Evolutionary conservation across 2,888 invertebrate species (phyloP), one percentile per base, ranked within the genome.

Genomic region (Ceraclea dissimilis): DNA sequence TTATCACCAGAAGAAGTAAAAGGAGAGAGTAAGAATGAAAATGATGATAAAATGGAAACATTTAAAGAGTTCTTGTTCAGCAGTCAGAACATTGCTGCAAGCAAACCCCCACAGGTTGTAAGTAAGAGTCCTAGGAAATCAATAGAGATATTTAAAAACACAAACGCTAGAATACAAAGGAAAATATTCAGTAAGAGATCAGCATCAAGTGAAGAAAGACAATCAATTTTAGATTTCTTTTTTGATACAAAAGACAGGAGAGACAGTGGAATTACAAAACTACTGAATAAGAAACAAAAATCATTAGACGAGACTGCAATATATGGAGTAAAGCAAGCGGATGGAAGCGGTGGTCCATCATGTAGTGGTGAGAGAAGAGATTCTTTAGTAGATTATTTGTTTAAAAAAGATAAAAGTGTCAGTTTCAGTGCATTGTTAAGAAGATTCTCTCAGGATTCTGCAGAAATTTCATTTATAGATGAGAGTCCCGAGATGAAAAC

Each of bases 141-240:
- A 1, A 10, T 46, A 1, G 60, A 60, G 22, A 20, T 51, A 18
- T 39, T 51, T 10, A 61, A 57, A 51, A 61, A 56, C 31, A 51
- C 52, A 6, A 48, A 34, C 8, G 51, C 54, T 10, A 59, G 59
- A 48, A 58, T 62, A 19, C 60, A 58, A 22, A 57, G 60, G 20
- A 62, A 60, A 31, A 26, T 58, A 11, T 62, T 62, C 51, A 60
- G 55, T 44, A 62, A 58, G 52, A 49, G 56, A 39, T 60, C 62
- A 1, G 54, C 58, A 1, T 60, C 54, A n/a, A 71, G 71, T 46
- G 75, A 76, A 18, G 75, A 69, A 57, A 77, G 76, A 64, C 76
- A 76, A 17, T 77, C 78, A 0, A 63, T 78, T 0, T 76, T 78
- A 74, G 78, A 78, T 53, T 78, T 76, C 26, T 64, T 78, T 2